These are phyloP conservation scores for Fulica atra DNA, from an alignment of 2,113 vertebrate species.

Conservation along the genomic window DNA sequence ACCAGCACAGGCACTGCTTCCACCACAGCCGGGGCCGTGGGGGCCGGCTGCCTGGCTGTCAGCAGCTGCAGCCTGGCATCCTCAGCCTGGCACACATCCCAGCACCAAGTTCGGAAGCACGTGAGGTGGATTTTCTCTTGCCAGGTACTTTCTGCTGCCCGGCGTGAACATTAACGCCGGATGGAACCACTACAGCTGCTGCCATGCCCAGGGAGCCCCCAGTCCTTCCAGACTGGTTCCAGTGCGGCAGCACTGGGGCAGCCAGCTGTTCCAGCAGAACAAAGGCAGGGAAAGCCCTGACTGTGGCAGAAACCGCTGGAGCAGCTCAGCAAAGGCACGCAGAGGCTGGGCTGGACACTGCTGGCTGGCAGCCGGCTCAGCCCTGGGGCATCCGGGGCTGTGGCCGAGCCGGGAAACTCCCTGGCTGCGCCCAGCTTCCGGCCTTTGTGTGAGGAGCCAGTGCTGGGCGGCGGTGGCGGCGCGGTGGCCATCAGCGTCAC, in stretches of 20 bases:
- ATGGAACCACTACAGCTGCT: background rate
- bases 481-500: background rate
- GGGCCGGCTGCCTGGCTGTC: rapidly evolving
- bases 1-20: rapidly evolving
- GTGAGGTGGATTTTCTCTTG: background rate
- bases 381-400: background rate
- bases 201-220: background rate
- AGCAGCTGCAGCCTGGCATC: background rate
- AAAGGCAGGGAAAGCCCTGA: background rate
- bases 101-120: background rate
- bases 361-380: background rate
- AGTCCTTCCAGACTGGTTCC: background rate
- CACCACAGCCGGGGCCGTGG: background rate
- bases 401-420: background rate
- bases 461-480: background rate
- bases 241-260: background rate
- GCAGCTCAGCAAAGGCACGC: background rate
- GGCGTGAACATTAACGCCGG: background rate
- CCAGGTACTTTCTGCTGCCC: background rate
- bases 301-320: background rate
- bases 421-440: background rate
- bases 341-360: background rate
- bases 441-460: conserved; percentile 6
- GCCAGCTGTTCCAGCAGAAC: background rate
- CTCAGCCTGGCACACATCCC: background rate